These are phyloP conservation scores for Choloepus didactylus DNA, from an alignment of 2,797 vertebrate genomes.

Conservation along the genomic window DNA sequence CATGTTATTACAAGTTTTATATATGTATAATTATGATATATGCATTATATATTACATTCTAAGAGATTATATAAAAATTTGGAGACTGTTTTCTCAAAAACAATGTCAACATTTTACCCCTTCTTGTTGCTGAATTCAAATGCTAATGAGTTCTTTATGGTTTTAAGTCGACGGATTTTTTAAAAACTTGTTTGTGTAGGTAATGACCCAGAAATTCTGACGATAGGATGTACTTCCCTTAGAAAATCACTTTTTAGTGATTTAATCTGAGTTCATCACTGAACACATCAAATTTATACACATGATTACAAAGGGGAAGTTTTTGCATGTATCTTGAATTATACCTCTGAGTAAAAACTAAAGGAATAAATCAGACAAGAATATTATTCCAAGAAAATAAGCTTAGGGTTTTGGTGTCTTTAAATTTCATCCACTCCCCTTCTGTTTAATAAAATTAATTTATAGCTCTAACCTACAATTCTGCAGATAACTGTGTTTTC, in stretches of 20 bases:
- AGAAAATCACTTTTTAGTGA: background rate
- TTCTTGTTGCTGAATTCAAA: constrained; percentile 37
- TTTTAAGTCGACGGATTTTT: background rate
- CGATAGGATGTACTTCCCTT: background rate
- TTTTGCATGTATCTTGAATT: background rate
- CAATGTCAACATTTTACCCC: background rate
- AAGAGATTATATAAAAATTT: background rate
- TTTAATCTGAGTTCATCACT: background rate
- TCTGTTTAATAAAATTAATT: constrained; percentile 47
- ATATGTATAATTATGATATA: background rate
- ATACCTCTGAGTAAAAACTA: constrained; percentile 5
- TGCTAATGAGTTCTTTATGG: background rate
- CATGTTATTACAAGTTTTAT: background rate
- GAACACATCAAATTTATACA: background rate
- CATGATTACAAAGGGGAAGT: constrained; percentile 15
- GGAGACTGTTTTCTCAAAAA: background rate
- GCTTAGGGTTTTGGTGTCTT: background rate
- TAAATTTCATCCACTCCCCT: background rate
- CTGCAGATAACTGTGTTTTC: background rate
- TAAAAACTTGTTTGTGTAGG: background rate
- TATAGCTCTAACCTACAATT: background rate
- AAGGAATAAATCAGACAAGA: constrained; percentile 35
- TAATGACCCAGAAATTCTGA: background rate
- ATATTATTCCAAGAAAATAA: constrained; percentile 24
- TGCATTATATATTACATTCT: background rate